Evolutionary conservation across 2,888 invertebrate genomes (phyloP).

Genomic region (Polydrusus cervinus): DNA sequence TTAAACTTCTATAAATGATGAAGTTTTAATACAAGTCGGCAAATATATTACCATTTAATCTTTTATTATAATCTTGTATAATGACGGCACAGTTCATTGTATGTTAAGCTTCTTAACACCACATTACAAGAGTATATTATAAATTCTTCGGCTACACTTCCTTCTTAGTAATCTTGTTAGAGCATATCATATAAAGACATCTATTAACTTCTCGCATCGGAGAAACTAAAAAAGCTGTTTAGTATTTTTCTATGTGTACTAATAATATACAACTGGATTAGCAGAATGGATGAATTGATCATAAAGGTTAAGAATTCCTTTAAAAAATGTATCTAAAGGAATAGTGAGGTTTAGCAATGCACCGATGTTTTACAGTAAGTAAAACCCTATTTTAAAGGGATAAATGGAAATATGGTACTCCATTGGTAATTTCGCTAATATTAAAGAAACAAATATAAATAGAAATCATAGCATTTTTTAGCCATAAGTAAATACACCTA

Average conservation of each 20-base stretch:
- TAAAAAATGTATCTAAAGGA: not conserved
- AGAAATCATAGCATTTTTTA: too few relatives aligned
- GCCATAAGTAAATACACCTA: too few relatives aligned
- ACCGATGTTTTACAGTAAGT: too few relatives aligned
- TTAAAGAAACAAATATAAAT: too few relatives aligned
- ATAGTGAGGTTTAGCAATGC: not conserved
- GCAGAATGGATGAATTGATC: constrained; percentile 2
- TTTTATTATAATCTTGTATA: not conserved
- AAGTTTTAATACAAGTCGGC: not conserved
- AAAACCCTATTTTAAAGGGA: too few relatives aligned
- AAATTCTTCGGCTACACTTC: constrained; percentile 20
- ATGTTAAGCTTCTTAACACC: constrained; percentile 21
- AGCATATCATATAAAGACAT: constrained; percentile 13
- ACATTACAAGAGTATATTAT: constrained; percentile 9
- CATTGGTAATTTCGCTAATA: too few relatives aligned
- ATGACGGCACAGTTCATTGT: not conserved
- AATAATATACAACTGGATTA: not conserved
- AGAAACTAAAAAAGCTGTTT: not conserved
- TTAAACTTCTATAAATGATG: not conserved
- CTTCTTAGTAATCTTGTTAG: constrained; percentile 18
- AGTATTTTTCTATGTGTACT: too few relatives aligned
- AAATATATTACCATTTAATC: not conserved
- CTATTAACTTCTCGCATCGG: not conserved
- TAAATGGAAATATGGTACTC: too few relatives aligned
- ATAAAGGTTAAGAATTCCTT: not conserved